Percentiles rank a stretch among this genome's conserved stretches.
phyloP scores from a whole-genome alignment of 2,113 vertebrate species.

The Neogobius melanostomus region DNA sequence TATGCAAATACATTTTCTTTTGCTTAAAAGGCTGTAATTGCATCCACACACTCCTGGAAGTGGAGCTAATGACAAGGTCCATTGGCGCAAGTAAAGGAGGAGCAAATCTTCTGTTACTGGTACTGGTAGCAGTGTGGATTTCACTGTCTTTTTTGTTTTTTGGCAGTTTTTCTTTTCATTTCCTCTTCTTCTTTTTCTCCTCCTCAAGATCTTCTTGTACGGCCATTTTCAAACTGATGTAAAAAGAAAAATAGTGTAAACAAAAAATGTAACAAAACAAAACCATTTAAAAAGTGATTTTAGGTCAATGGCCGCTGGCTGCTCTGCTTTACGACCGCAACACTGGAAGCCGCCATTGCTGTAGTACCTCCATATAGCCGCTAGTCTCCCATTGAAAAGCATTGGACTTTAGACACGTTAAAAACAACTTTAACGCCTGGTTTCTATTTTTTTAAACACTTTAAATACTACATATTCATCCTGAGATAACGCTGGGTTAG shows the following conservation, averaged over 20 bases:
- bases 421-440: too few species aligned
- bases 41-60: constrained; percentile 53
- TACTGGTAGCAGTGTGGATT: background rate
- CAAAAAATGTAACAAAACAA: constrained; percentile 10
- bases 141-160: constrained; percentile 82
- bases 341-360: too few species aligned
- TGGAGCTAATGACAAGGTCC: constrained; percentile 28
- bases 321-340: too few species aligned
- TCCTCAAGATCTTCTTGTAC: constrained; percentile 91
- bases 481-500: too few species aligned
- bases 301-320: too few species aligned
- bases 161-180: constrained; percentile 75
- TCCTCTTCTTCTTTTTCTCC: constrained; percentile 85
- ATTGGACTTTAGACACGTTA: too few species aligned
- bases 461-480: too few species aligned
- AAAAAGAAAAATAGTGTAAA: background rate
- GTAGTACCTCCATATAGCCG: too few species aligned
- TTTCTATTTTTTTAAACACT: too few species aligned
- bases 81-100: background rate
- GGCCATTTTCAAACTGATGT: constrained; percentile 83
- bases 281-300: background rate
- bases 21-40: constrained; percentile 34
- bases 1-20: constrained; percentile 42
- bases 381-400: too few species aligned
- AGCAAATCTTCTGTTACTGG: background rate